Base-by-base conservation (phyloP, 2,113 vertebrate genomes). In the Pseudorhombus dupliciocellatus region DNA sequence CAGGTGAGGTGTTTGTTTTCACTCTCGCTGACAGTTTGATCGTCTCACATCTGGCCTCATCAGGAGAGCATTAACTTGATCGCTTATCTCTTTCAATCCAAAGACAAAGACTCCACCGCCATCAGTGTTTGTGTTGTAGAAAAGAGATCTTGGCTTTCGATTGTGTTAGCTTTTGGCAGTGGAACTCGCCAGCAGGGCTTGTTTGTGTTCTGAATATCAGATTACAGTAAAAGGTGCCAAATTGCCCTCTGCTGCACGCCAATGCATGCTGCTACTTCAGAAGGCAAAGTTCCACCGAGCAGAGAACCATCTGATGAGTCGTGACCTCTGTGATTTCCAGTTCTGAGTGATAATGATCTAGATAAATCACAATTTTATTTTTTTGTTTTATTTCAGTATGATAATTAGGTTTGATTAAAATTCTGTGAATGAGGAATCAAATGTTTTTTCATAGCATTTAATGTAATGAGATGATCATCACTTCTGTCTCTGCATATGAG, bases 121-220 rank as follows among this genome's bases (percentile, higher is more conserved):
- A 37, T 76, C 72, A n/a, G 73, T 42, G 1, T 73, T 71, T 75
- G 62, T 62, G 58, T 58, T 62, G 58, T 75, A 62, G 18, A 46
- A 37, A 30, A 66, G 34, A 58, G n/a, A 66, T 59, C 37, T 82
- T 85, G 82, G 75, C 81, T 69, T 56, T 69, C 4, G 51, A 37
- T 10, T 77, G 65, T 69, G 71, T 66, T 5, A 25, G 77, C 25
- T 64, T 88, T 88, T 90, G 86, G 90, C 87, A 70, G 60, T 8
- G 68, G 81, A 80, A 78, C 11, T 59, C 30, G 75, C 80, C 85
- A 86, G 79, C 85, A 81, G 81, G 73, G 74, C 62, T 84, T 89
- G 88, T 89, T 90, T 91, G 88, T 87, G 87, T 79, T 81, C 64
- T 74, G 77, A 67, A 75, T 86, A 88, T 87, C 79, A 87, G 79